Evolutionary conservation across 2,113 vertebrate species (phyloP), one percentile per base, ranked within the genome.

Genomic region (Delphinapterus leucas): DNA sequence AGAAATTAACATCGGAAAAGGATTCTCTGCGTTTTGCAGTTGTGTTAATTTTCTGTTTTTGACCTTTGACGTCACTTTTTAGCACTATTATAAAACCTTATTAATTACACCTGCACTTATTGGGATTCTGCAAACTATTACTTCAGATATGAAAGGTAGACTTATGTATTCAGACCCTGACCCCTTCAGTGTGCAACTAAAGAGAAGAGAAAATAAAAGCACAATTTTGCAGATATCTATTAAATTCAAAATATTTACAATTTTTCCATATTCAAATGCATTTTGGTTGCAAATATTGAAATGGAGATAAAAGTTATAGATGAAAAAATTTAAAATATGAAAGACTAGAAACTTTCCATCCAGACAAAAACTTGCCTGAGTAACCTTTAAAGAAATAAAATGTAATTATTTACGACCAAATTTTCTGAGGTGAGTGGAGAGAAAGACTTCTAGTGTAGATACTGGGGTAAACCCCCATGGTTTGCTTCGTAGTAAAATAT

Each of bases 311-410:
- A 89, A 91, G 20, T 53, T 38, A 53, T 9, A 74, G 21, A 55
- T 74, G 33, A 44, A 86, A 90, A 67, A 8, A 49, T 18, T 71
- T 53, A 55, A 84, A 91, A 86, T 44, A 53, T 18, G 12, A 80
- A 93, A 44, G 2, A 41, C 13, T n/a, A 63, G 95, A 90, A 79
- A 6, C 7, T 76, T 88, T 58, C 55, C 23, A 31, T 61, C 5
- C 4, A 73, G n/a, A 81, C 49, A 70, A 77, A 77, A 31, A 89
- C 71, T 26, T 81, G 13, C 5, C 77, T 36, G 60, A 8, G 74
- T 63, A 58, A 79, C 28, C 86, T 85, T 44, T 26, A 87, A 94
- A 83, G 20, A 71, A 36, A 67, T 60, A 67, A 93, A 77, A 87
- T n/a, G 47, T 81, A n/a, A n/a, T 53, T 12, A 18, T 41, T 79